phyloP scores from a whole-genome alignment of 2,888 invertebrate genomes.

The Chrysolina americana region DNA sequence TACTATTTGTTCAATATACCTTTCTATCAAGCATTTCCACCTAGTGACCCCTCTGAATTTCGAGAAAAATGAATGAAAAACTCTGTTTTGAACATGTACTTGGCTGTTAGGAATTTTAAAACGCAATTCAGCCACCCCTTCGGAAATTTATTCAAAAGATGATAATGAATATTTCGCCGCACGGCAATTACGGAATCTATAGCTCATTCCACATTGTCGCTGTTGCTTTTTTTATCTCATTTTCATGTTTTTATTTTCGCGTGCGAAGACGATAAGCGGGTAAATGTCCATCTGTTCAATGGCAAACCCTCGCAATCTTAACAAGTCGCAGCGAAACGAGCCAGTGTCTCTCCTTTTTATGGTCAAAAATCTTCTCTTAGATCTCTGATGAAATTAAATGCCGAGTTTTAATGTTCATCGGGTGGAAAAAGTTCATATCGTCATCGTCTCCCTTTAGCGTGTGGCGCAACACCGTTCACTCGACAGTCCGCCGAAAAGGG shows the following conservation, averaged over 20 bases:
- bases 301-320: constrained; percentile 62
- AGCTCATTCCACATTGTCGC: constrained; percentile 47
- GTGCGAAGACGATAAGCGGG: constrained; percentile 50
- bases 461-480: constrained; percentile 53
- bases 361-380: constrained; percentile 71
- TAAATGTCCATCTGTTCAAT: constrained; percentile 67
- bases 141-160: constrained; percentile 3
- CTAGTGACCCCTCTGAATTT: too few species aligned
- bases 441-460: constrained; percentile 64
- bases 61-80: too few species aligned
- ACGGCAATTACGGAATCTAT: constrained; percentile 53
- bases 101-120: neutral
- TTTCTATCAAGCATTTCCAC: too few species aligned
- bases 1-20: too few species aligned
- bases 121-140: constrained; percentile 15
- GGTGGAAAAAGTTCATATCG: constrained; percentile 72
- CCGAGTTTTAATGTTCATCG: constrained; percentile 72
- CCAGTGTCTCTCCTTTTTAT: constrained; percentile 67
- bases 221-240: constrained; percentile 58
- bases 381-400: constrained; percentile 73
- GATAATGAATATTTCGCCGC: constrained; percentile 17
- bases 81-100: neutral
- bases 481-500: constrained; percentile 68
- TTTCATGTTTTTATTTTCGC: constrained; percentile 63
- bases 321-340: constrained; percentile 56